phyloP scores from a whole-genome alignment of 2,888 invertebrate genomes.

The Chymomyza fuscimana region DNA sequence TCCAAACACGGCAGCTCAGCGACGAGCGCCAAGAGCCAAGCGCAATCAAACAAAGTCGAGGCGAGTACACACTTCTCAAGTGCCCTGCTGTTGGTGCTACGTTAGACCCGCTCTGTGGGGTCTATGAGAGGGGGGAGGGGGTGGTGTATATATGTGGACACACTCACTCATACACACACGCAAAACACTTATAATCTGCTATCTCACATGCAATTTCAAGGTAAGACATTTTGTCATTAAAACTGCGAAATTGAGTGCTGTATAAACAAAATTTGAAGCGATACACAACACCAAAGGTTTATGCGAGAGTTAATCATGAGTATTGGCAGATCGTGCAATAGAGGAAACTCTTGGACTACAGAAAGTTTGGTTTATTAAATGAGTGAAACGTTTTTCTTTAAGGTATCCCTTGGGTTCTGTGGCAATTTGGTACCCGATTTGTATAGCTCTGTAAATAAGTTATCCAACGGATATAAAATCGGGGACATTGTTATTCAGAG shows the following conservation, averaged over 20 bases:
- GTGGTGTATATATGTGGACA: background rate
- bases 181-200: constrained; percentile 50
- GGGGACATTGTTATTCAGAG: too few species aligned
- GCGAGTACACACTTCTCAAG: constrained; percentile 25
- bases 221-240: constrained; percentile 73
- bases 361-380: too few species aligned
- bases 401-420: too few species aligned
- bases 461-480: too few species aligned
- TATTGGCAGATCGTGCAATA: too few species aligned
- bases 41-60: constrained; percentile 69
- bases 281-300: constrained; percentile 9
- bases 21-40: constrained; percentile 44
- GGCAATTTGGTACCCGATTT: too few species aligned
- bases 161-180: constrained; percentile 13
- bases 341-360: too few species aligned
- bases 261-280: constrained; percentile 60
- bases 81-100: background rate
- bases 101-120: background rate
- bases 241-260: constrained; percentile 73
- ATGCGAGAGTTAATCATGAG: background rate
- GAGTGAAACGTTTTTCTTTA: too few species aligned
- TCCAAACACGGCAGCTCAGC: constrained; percentile 64
- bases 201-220: constrained; percentile 62
- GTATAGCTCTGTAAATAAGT: too few species aligned
- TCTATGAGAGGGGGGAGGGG: background rate